A percentile compares a stretch with the other conserved stretches of the same genome.
These are phyloP conservation scores for Chaetorhynchus papuensis DNA, from an alignment of 2,113 vertebrate species.

Conservation along the genomic window DNA sequence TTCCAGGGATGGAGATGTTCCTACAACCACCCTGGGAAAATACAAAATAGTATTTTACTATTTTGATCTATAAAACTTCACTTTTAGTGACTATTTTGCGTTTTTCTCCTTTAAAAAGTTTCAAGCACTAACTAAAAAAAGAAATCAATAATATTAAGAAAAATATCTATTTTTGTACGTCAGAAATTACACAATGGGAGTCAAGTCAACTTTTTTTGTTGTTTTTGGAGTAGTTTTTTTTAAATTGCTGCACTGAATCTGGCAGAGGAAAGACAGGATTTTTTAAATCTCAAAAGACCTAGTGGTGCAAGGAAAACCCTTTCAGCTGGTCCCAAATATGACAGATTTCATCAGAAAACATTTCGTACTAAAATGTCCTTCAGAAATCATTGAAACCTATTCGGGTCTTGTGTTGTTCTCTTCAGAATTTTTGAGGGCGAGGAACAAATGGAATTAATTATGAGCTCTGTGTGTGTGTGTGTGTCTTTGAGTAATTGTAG, in stretches of 20 bases:
- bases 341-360: background rate
- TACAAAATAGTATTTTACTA: background rate
- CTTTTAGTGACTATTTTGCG: background rate
- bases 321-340: background rate
- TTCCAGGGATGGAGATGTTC: background rate
- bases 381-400: background rate
- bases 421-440: background rate
- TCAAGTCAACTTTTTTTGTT: background rate
- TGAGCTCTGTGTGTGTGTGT: background rate
- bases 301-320: background rate
- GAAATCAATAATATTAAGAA: background rate
- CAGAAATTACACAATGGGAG: background rate
- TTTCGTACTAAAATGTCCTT: background rate
- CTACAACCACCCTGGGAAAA: background rate
- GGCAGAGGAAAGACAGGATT: background rate
- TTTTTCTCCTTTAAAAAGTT: background rate
- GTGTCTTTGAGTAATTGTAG: background rate
- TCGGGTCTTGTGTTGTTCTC: background rate
- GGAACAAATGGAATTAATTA: background rate
- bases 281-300: background rate
- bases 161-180: background rate
- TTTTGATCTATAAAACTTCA: background rate
- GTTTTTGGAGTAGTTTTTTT: background rate
- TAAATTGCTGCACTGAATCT: background rate
- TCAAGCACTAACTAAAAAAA: background rate